Conservation (phyloP, 2,797 vertebrate genomes). For the Phalanger gymnotis region DNA sequence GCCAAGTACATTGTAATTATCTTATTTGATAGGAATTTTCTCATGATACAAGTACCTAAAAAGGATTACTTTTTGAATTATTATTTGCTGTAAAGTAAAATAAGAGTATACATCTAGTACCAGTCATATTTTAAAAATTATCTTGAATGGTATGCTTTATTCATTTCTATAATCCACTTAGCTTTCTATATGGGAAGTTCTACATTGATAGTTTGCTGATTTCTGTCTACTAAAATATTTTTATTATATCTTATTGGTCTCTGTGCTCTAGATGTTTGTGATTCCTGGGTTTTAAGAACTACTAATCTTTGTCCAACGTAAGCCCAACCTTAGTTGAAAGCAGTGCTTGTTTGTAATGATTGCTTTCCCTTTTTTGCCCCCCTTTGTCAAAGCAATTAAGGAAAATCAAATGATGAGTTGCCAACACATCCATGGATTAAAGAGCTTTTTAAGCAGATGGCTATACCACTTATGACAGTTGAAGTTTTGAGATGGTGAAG, state of each 20-base stretch:
- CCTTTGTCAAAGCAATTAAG: neutral
- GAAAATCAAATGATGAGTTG: constrained; percentile 18
- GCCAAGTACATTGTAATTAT: neutral
- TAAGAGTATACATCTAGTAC: neutral
- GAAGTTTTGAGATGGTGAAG: neutral
- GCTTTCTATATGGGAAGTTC: neutral
- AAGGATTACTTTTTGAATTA: constrained; percentile 12
- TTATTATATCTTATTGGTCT: neutral
- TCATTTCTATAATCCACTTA: neutral
- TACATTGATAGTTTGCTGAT: neutral
- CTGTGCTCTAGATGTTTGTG: constrained; percentile 4
- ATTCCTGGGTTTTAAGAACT: constrained; percentile 12
- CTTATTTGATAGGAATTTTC: constrained; percentile 2
- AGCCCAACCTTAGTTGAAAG: constrained; percentile 10
- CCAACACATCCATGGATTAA: constrained; percentile 14
- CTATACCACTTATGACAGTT: neutral
- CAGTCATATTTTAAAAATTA: neutral
- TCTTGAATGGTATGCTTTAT: neutral
- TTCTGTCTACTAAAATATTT: neutral
- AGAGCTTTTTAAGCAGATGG: neutral
- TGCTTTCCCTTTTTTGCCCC: neutral
- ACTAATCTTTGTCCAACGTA: neutral
- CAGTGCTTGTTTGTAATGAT: neutral
- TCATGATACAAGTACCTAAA: constrained; percentile 9
- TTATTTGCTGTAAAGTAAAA: neutral